phyloP scores from a whole-genome alignment of 2,113 vertebrate species.

The Phrynocephalus versicolor region DNA sequence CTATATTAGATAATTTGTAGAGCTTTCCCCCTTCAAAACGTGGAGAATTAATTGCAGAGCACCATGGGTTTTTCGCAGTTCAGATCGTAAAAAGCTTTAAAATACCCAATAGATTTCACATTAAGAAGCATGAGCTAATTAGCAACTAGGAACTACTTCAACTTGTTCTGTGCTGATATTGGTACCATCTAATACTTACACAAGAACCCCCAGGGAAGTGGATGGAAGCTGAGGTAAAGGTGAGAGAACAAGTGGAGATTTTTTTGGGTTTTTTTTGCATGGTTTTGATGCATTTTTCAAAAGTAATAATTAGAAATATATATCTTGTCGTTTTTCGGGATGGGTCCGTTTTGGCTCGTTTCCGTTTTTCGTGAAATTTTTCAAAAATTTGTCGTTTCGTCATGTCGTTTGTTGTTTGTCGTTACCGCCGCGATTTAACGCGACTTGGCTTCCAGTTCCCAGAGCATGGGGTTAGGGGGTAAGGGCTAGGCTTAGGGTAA shows the following conservation, averaged over 20 bases:
- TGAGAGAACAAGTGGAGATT: not conserved
- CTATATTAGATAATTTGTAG: constrained; percentile 55
- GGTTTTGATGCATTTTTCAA: not conserved
- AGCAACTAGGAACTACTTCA: constrained; percentile 42
- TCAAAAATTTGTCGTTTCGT: too few relatives aligned
- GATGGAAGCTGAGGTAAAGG: not conserved
- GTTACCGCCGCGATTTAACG: too few relatives aligned
- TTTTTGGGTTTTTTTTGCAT: not conserved
- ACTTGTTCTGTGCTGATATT: constrained; percentile 57
- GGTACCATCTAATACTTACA: not conserved
- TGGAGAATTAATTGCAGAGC: constrained; percentile 30
- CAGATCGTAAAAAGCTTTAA: constrained; percentile 21
- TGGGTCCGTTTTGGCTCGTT: too few relatives aligned
- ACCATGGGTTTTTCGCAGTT: constrained; percentile 17
- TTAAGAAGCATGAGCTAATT: constrained; percentile 43
- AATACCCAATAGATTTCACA: constrained; percentile 44
- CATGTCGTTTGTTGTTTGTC: too few relatives aligned
- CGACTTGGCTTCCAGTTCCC: too few relatives aligned
- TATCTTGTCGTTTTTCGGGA: not conserved
- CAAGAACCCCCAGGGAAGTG: constrained; percentile 8
- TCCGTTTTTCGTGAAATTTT: too few relatives aligned
- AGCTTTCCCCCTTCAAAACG: constrained; percentile 19
- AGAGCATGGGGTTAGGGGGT: too few relatives aligned
- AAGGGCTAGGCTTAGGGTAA: too few relatives aligned
- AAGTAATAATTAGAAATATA: not conserved